Conservation (phyloP, 2,888 invertebrate genomes). For the Mesodorylaimus sp. region DNA sequence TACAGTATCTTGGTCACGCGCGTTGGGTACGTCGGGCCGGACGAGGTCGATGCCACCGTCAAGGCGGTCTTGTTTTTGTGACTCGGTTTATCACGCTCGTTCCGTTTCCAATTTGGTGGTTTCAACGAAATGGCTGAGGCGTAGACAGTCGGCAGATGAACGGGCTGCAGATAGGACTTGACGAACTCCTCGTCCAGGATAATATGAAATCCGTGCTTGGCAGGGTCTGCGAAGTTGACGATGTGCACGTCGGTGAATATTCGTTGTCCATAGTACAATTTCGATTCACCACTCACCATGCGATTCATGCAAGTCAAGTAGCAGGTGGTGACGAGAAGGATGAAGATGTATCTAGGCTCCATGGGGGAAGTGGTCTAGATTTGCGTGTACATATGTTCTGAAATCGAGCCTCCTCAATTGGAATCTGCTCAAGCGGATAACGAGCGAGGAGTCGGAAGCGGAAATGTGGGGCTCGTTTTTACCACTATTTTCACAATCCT, state of each 20-base stretch:
- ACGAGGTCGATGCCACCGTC: neutral
- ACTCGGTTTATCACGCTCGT: neutral
- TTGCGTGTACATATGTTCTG: too few relatives aligned
- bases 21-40: too few relatives aligned
- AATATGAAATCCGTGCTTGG: constrained; percentile 19
- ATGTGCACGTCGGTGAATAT: constrained; percentile 10
- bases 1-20: neutral
- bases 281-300: too few relatives aligned
- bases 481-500: too few relatives aligned
- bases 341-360: too few relatives aligned
- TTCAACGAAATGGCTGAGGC: constrained; percentile 19
- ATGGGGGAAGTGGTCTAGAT: too few relatives aligned
- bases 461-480: too few relatives aligned
- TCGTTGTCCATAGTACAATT: constrained; percentile 2
- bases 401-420: too few relatives aligned
- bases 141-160: constrained; percentile 19
- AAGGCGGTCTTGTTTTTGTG: neutral
- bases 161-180: constrained; percentile 15
- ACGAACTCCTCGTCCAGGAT: constrained; percentile 19
- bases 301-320: too few relatives aligned
- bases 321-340: too few relatives aligned
- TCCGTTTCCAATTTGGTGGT: neutral
- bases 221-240: constrained; percentile 16
- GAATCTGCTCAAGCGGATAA: too few relatives aligned
- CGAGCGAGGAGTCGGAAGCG: too few relatives aligned